A percentile compares a stretch with the other conserved stretches of the same genome.
Conservation (phyloP, 1,140 invertebrate species). For the Cardiocondyla obscurior region DNA sequence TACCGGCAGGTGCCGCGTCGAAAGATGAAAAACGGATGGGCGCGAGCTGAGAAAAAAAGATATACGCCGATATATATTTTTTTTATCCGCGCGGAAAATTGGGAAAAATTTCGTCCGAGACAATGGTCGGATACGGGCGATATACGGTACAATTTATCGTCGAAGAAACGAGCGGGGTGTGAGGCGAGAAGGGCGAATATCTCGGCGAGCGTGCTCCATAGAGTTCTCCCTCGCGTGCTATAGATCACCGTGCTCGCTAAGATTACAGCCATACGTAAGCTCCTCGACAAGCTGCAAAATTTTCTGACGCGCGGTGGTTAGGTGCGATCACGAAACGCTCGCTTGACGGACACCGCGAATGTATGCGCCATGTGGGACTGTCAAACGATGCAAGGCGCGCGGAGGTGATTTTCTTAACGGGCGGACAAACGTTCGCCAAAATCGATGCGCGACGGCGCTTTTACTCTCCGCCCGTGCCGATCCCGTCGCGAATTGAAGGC, state of each 20-base stretch:
- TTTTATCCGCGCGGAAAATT: background rate
- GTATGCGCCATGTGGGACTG: no score
- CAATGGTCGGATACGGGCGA: background rate
- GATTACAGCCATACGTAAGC: slow-evolving; percentile 61
- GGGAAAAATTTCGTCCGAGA: slow-evolving; percentile 33
- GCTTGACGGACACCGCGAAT: background rate
- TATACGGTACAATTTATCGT: slow-evolving; percentile 58
- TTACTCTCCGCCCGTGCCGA: background rate
- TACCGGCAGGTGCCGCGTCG: background rate
- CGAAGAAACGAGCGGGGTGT: background rate
- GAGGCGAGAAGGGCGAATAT: background rate
- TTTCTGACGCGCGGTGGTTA: slow-evolving; percentile 15
- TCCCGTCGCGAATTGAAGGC: background rate
- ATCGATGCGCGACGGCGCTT: background rate
- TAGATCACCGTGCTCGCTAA: slow-evolving; percentile 53
- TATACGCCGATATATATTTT: background rate
- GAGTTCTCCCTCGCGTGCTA: slow-evolving; percentile 24
- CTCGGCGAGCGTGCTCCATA: background rate
- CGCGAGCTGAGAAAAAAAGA: background rate
- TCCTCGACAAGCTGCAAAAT: slow-evolving; percentile 40
- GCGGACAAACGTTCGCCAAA: slow-evolving; percentile 4
- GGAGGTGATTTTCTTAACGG: background rate
- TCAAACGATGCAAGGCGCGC: background rate
- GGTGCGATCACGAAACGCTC: background rate
- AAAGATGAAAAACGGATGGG: background rate